Conservation (phyloP, 2,888 invertebrate species). For the Cantharis nigra region DNA sequence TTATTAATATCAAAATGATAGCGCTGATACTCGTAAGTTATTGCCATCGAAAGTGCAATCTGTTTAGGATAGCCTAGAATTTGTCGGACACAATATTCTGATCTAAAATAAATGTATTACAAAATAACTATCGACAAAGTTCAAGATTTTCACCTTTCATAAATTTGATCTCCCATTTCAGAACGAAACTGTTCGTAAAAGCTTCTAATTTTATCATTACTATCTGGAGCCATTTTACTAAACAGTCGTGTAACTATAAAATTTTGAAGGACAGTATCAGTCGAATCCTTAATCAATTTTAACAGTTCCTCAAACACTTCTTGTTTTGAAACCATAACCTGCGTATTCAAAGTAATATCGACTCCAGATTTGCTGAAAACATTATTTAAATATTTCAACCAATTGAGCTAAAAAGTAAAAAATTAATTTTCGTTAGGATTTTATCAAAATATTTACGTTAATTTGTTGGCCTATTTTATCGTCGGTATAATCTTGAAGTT, state of each 20-base stretch:
- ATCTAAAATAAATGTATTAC: constrained; percentile 36
- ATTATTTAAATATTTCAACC: constrained; percentile 49
- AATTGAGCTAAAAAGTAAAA: constrained; percentile 46
- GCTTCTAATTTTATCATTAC: constrained; percentile 44
- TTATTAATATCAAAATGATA: constrained; percentile 48
- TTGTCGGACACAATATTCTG: constrained; percentile 52
- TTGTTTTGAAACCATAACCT: constrained; percentile 35
- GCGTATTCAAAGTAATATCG: constrained; percentile 41
- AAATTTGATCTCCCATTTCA: constrained; percentile 36
- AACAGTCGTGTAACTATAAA: constrained; percentile 49
- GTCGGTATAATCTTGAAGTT: constrained; percentile 41
- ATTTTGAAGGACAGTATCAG: constrained; percentile 46
- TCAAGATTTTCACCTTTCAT: constrained; percentile 37
- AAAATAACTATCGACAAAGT: background rate
- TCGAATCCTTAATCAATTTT: constrained; percentile 45
- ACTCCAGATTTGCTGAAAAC: constrained; percentile 44
- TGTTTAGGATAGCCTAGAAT: constrained; percentile 44
- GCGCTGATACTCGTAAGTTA: constrained; percentile 49
- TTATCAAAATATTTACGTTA: constrained; percentile 8
- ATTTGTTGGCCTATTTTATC: constrained; percentile 1
- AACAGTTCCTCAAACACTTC: constrained; percentile 44
- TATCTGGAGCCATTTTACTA: constrained; percentile 50
- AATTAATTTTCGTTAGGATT: background rate
- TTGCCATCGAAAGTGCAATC: constrained; percentile 49
- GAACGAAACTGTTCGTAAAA: constrained; percentile 46